Base-by-base conservation (phyloP, 1,140 invertebrate genomes). In the Hylyphantes graminicola region DNA sequence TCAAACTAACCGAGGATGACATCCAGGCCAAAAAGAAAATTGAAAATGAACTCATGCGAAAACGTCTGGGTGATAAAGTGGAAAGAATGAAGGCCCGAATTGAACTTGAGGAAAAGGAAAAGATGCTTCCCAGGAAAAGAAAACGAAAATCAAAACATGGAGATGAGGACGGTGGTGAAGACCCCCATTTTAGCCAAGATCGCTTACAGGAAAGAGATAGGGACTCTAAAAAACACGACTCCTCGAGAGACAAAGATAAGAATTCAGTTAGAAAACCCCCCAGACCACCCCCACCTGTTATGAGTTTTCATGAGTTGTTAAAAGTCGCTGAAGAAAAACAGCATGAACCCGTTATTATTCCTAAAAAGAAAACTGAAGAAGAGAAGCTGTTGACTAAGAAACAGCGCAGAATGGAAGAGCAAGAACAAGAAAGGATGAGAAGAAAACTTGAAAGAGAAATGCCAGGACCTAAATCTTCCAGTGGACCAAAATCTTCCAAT, bases 241-340 rank as follows among this genome's bases (percentile, higher is more conserved):
- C 13, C 21, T 54, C 21, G 12, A 74, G n/a, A 17, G 6, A 19
- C 17, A 17, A 63, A 17, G 53, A 55, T 65, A 83, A 57, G 57
- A 81, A 54, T 55, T 67, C 50, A 7, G 50, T 13, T 17, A 50
- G 15, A 0, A 78, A 75, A 65, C 5, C 51, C 11, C 61, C 21
- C 35, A 48, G 35, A 50, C 59, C 83, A 19, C 84, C 86, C 12
- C 82, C 87, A 55, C 87, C 87, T 10, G 59, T 87, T 7, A 75
- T 88, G 73, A 87, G 85, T 64, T 89, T 88, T 86, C 70, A 86
- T 21, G 87, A 89, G 63, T 79, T 89, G 11, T 65, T 89, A 48
- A 86, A 87, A 82, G 89, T 97, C 15, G 95, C 95, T 9, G 93
- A 94, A 86, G 92, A 95, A 88, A 96, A 96, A 88, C 94, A 96